Percentiles rank a stretch among this genome's conserved stretches.
Conservation (phyloP, 2,797 vertebrate genomes). For the Crenuchus spilurus region DNA sequence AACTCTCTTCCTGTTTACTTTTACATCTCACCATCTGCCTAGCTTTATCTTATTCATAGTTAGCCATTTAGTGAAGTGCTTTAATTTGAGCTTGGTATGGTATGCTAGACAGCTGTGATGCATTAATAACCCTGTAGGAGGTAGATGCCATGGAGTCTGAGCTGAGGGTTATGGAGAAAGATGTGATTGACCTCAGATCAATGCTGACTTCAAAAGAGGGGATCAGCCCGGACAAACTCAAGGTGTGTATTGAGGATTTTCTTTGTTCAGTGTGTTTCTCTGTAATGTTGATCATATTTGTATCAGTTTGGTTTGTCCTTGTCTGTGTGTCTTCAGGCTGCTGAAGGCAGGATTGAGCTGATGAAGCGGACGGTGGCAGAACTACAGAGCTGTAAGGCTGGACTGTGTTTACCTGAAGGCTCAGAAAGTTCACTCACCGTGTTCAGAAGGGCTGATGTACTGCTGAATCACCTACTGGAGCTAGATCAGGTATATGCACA, state of each 20-base stretch:
- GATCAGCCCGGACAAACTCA: conserved; percentile 82
- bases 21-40: no score
- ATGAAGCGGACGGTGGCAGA: conserved; percentile 84
- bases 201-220: conserved; percentile 83
- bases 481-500: conserved; percentile 79
- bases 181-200: conserved; percentile 81
- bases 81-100: no score
- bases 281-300: background rate
- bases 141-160: conserved; percentile 87
- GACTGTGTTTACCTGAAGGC: conserved; percentile 78
- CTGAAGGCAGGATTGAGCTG: conserved; percentile 79
- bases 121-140: conserved; percentile 68
- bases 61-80: no score
- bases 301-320: background rate
- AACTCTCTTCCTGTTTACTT: no score
- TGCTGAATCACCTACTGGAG: conserved; percentile 80
- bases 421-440: conserved; percentile 79
- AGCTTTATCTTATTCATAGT: no score
- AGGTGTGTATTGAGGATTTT: conserved; percentile 72
- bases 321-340: conserved; percentile 72
- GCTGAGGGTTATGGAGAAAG: conserved; percentile 84
- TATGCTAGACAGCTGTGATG: background rate
- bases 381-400: conserved; percentile 82
- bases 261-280: background rate
- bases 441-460: conserved; percentile 79